These are phyloP conservation scores for Sminthurinus aureus DNA, from an alignment of 2,888 invertebrate species.

Conservation along the genomic window DNA sequence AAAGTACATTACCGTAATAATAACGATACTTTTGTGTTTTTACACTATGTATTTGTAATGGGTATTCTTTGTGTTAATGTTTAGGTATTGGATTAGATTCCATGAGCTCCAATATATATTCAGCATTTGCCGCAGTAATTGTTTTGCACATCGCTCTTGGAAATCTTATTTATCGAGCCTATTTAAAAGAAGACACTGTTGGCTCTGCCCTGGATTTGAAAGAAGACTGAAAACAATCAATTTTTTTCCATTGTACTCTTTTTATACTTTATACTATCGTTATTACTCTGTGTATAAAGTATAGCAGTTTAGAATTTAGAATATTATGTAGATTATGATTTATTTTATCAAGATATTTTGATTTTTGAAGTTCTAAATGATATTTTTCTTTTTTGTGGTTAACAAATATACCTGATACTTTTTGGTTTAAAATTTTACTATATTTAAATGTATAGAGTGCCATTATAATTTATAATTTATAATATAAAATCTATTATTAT, in stretches of 20 bases:
- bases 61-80: neutral
- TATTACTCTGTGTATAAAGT: neutral
- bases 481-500: too few species aligned
- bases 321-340: too few species aligned
- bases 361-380: too few species aligned
- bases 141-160: slow-evolving; percentile 79
- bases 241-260: neutral
- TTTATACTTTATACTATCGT: neutral
- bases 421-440: neutral
- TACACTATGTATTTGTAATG: neutral
- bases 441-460: neutral
- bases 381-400: neutral
- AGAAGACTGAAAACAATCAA: slow-evolving; percentile 55
- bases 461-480: neutral
- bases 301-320: neutral
- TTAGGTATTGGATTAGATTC: slow-evolving; percentile 66
- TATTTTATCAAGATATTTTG: too few species aligned
- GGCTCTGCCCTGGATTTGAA: slow-evolving; percentile 59
- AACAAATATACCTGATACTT: neutral
- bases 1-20: too few species aligned
- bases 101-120: slow-evolving; percentile 77
- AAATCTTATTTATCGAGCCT: slow-evolving; percentile 80
- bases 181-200: slow-evolving; percentile 66
- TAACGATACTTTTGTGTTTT: too few species aligned
- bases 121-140: slow-evolving; percentile 78